These are phyloP conservation scores for Amphiura filiformis DNA, from an alignment of 35 echinoderm and acorn worm genomes.

Conservation along the genomic window DNA sequence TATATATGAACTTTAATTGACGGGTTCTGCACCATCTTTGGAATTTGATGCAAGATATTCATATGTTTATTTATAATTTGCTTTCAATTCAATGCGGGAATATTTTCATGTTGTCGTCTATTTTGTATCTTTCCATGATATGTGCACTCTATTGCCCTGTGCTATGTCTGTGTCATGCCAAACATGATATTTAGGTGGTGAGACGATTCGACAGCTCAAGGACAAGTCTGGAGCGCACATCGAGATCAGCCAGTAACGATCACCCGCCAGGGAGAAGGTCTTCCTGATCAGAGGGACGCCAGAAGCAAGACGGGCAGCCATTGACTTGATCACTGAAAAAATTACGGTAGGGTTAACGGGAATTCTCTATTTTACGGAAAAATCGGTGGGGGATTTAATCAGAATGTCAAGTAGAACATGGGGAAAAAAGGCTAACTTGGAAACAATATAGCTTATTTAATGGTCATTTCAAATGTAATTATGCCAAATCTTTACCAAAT, in stretches of 20 bases:
- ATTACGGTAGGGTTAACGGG: neutral
- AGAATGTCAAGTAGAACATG: too few relatives aligned
- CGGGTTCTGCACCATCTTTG: too few relatives aligned
- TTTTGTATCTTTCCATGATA: too few relatives aligned
- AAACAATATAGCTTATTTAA: too few relatives aligned
- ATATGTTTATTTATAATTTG: too few relatives aligned
- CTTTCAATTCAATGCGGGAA: too few relatives aligned
- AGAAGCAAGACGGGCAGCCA: constrained; percentile 13
- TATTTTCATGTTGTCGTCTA: too few relatives aligned
- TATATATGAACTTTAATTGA: too few relatives aligned
- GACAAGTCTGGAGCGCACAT: constrained; percentile 22
- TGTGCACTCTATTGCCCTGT: too few relatives aligned
- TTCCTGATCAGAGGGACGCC: constrained; percentile 33
- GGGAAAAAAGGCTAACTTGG: too few relatives aligned
- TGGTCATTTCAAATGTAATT: neutral
- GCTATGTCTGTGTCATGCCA: too few relatives aligned
- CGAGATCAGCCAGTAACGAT: constrained; percentile 25
- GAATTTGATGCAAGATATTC: too few relatives aligned
- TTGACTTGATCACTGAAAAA: constrained; percentile 23
- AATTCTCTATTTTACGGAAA: neutral
- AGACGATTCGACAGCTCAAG: constrained; percentile 19
- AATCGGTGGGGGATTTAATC: neutral
- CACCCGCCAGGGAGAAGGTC: constrained; percentile 33
- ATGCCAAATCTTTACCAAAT: neutral
- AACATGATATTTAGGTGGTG: constrained; percentile 32